Base-by-base conservation (phyloP, 2,888 invertebrate species). In the Nemapogon koenigi region DNA sequence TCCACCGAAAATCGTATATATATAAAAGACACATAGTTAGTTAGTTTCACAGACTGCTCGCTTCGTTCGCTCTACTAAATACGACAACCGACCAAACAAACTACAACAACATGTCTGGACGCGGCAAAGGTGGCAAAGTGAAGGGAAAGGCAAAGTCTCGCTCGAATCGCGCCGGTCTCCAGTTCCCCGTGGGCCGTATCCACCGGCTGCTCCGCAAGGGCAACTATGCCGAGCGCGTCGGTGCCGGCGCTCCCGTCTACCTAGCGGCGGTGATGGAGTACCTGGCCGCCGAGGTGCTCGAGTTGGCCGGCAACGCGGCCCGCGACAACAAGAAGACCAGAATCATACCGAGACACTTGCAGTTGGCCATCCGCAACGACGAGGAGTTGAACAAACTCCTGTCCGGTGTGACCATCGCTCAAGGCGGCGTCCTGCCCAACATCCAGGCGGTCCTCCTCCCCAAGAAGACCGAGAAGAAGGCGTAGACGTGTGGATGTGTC, bases 391-490 rank as follows among this genome's bases (percentile, higher is more conserved):
- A 89, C 62, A 88, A 85, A 59, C 72, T 93, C 36, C 63, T 93
- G 3, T 81, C 84, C 0, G 88, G 88, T 28, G 91, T 91, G 2
- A 91, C 90, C 13, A 91, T 93, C 55, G 86, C 90, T 16, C 88
- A 92, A 64, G 92, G 92, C 42, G 93, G 92, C 50, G 92, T 93
- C 0, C 60, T 94, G 54, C 91, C 92, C 0, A 88, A 88, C 54
- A 91, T 91, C 47, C 87, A 89, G 52, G 83, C 88, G 2, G 84
- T 87, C 11, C 69, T 91, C 2, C 57, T 91, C 42, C 90, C 90
- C 0, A 90, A 45, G 37, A 90, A 88, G 52, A 83, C 85, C 11
- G 39, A 35, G 0, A 48, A 45, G 36, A 44, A 52, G 28, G 46
- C 49, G 28, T 45, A 49, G 49, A 33, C n/a, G n/a, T n/a, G n/a